Evolutionary conservation across 2,113 vertebrate species (phyloP), one percentile per base, ranked within the genome.

Genomic region (Spilogale gracilis): DNA sequence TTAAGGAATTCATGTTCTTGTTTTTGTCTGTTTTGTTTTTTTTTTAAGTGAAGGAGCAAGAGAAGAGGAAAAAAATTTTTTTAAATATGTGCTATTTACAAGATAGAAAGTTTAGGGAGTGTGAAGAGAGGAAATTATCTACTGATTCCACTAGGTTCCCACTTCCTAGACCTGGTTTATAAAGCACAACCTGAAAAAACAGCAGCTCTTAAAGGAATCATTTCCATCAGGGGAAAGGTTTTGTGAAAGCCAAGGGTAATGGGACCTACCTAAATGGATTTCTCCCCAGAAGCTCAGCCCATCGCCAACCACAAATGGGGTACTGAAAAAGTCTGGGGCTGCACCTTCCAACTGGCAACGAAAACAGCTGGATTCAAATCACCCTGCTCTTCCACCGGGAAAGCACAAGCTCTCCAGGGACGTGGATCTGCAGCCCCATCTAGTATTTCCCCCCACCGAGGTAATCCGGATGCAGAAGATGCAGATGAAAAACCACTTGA

Each of bases 301-400:
- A 32, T 60, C 74, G n/a, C 43, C 61, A 30, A 6, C 0, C 25
- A 96, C 94, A 96, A 96, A 88, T 0, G 58, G 32, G 76, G 63
- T 54, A 92, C 7, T 91, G 92, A 93, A 81, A 86, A 71, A 61
- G 48, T 23, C 86, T 43, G 69, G 54, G 60, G 58, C 52, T 76
- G 82, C 89, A 52, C 79, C 71, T 95, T 85, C 82, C 92, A 91
- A 20, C 27, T 45, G 93, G 73, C 82, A 48, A 38, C 2, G 18
- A 79, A 91, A 96, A 71, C 20, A 81, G 43, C 95, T 50, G 69
- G 80, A 87, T 88, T 89, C 83, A 82, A 78, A 96, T 94, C 69
- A 82, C 92, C 89, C 3, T 12, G 91, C 93, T 87, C 79, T 93
- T 20, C 76, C 2, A 43, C 54, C 60, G 6, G 71, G 52, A 84